Evolutionary conservation across 2,888 invertebrate species (phyloP).

Genomic region (Pardosa pseudoannulata): DNA sequence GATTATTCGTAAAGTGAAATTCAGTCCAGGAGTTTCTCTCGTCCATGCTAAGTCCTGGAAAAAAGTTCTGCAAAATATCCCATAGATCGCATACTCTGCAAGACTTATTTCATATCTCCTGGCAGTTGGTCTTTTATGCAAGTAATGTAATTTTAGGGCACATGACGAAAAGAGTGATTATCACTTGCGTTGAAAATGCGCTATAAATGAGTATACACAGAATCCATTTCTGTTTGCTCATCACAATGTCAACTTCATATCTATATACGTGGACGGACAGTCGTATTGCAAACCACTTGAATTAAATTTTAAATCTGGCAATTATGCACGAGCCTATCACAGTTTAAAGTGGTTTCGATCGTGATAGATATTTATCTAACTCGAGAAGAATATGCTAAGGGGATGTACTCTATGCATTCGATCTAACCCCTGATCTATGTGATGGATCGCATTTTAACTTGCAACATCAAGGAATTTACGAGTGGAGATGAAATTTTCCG

Average conservation of each 20-base stretch:
- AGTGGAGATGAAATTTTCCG: neutral
- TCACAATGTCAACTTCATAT: no score
- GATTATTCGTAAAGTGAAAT: constrained; percentile 70
- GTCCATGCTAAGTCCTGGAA: constrained; percentile 10
- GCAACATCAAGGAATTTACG: no score
- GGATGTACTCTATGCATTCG: neutral
- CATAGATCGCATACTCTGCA: constrained; percentile 14
- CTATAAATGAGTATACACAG: constrained; percentile 11
- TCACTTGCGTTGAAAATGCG: constrained; percentile 11
- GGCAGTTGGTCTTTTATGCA: constrained; percentile 24
- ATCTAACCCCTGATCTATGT: constrained; percentile 13
- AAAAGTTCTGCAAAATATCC: constrained; percentile 4
- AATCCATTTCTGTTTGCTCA: constrained; percentile 8
- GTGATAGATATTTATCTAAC: neutral
- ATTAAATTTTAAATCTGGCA: neutral
- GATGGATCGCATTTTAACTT: neutral
- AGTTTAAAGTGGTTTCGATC: neutral
- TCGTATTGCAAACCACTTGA: neutral
- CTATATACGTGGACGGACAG: neutral
- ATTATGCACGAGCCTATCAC: constrained; percentile 2
- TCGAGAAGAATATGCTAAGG: neutral
- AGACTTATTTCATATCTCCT: constrained; percentile 17
- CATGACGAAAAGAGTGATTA: constrained; percentile 27
- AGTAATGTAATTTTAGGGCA: constrained; percentile 24
- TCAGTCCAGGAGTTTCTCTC: neutral